A percentile compares a stretch with the other conserved stretches of the same genome.
Conservation (phyloP, 37 sponge, comb jelly and placozoan species). For the Aphrocallistes beatrix region DNA sequence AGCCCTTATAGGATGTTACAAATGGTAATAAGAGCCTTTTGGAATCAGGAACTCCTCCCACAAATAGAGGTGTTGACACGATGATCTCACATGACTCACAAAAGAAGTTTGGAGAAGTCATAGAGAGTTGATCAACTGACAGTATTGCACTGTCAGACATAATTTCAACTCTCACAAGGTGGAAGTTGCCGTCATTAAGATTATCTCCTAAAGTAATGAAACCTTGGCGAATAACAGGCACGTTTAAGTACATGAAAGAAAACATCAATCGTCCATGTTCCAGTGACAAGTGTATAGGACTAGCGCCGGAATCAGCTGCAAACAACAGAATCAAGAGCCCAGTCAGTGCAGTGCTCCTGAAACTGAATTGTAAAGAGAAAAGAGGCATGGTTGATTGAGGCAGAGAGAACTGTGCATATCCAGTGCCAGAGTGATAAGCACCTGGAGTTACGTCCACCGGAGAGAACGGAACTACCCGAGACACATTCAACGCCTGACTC, state of each 20-base stretch:
- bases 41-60: slow-evolving; percentile 14
- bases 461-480: neutral
- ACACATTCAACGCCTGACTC: neutral
- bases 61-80: neutral
- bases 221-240: neutral
- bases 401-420: neutral
- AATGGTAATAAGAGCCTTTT: neutral
- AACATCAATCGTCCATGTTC: neutral
- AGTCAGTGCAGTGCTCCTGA: neutral
- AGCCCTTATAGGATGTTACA: neutral
- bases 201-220: neutral
- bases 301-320: neutral
- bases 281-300: neutral
- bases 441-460: neutral
- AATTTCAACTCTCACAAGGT: neutral
- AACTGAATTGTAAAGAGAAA: neutral
- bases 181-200: neutral
- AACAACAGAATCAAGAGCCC: neutral
- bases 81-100: neutral
- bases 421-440: neutral
- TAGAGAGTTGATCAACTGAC: neutral
- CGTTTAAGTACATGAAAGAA: neutral
- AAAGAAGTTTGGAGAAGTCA: neutral
- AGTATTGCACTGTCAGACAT: neutral
- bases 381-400: neutral